These are phyloP conservation scores for Semnornis frantzii DNA, from an alignment of 2,113 vertebrate genomes.

Conservation along the genomic window DNA sequence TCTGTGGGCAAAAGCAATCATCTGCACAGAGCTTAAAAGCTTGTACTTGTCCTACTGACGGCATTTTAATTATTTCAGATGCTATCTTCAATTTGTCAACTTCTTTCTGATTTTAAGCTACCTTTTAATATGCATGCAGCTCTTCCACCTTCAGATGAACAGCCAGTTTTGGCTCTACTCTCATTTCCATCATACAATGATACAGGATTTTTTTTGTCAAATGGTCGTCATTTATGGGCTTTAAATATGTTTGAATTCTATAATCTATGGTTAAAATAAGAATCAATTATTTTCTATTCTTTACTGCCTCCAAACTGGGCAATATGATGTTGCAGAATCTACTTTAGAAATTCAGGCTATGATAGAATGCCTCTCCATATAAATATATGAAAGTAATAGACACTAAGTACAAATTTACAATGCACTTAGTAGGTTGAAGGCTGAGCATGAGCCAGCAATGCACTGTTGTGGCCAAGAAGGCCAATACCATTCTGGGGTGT, in stretches of 20 bases:
- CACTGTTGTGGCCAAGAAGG: no score
- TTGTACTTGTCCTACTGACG: not conserved
- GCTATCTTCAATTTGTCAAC: not conserved
- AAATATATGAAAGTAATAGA: not conserved
- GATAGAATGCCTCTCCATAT: not conserved
- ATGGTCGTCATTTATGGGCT: not conserved
- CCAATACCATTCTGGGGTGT: no score
- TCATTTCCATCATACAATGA: not conserved
- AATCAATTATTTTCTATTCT: not conserved
- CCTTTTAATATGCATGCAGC: not conserved
- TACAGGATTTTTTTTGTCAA: not conserved
- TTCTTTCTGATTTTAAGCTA: not conserved
- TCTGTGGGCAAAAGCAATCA: not conserved
- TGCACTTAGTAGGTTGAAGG: not conserved
- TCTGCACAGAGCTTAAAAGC: not conserved
- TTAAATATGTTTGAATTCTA: not conserved
- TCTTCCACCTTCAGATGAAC: not conserved
- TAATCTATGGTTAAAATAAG: not conserved
- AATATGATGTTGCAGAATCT: not conserved
- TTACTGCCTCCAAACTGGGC: not conserved
- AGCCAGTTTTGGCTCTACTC: not conserved
- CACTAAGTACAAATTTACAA: not conserved
- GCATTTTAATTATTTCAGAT: slow-evolving; percentile 1
- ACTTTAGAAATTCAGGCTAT: not conserved
- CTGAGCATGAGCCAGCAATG: no score